Evolutionary conservation across 2,797 vertebrate genomes (phyloP).

Genomic region (Distichodus sexfasciatus): DNA sequence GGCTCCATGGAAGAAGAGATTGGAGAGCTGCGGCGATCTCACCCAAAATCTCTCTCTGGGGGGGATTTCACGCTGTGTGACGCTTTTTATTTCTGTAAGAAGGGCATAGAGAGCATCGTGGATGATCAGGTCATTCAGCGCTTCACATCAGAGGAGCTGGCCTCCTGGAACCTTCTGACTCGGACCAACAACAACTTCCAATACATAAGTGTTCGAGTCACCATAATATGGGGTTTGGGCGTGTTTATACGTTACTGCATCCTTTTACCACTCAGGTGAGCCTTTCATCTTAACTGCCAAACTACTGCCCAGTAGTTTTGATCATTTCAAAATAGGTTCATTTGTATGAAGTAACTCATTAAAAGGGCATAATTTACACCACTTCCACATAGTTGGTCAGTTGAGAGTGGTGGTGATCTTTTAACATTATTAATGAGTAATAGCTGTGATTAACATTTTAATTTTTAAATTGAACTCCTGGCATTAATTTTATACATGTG

Average conservation of each 20-base stretch:
- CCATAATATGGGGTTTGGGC: constrained; percentile 87
- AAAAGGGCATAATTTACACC: too few relatives aligned
- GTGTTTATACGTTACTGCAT: constrained; percentile 86
- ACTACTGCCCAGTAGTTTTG: too few relatives aligned
- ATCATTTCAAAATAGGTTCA: too few relatives aligned
- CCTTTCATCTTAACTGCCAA: too few relatives aligned
- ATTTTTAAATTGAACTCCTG: too few relatives aligned
- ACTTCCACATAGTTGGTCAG: too few relatives aligned
- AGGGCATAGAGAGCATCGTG: constrained; percentile 89
- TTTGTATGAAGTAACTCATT: too few relatives aligned
- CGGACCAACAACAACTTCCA: constrained; percentile 92
- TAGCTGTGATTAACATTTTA: too few relatives aligned
- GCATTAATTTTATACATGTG: too few relatives aligned
- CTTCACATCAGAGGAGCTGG: constrained; percentile 95
- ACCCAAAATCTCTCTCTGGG: constrained; percentile 44
- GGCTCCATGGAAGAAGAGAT: constrained; percentile 90
- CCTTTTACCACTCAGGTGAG: constrained; percentile 88
- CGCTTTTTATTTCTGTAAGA: constrained; percentile 87
- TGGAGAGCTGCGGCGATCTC: constrained; percentile 64
- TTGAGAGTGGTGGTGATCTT: too few relatives aligned
- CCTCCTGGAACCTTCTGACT: constrained; percentile 95
- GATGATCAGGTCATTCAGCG: constrained; percentile 93
- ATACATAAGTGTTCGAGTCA: constrained; percentile 89
- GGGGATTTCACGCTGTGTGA: constrained; percentile 84
- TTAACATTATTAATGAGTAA: too few relatives aligned